Base-by-base conservation (phyloP, 2,888 invertebrate genomes). In the Agonum fuliginosum region DNA sequence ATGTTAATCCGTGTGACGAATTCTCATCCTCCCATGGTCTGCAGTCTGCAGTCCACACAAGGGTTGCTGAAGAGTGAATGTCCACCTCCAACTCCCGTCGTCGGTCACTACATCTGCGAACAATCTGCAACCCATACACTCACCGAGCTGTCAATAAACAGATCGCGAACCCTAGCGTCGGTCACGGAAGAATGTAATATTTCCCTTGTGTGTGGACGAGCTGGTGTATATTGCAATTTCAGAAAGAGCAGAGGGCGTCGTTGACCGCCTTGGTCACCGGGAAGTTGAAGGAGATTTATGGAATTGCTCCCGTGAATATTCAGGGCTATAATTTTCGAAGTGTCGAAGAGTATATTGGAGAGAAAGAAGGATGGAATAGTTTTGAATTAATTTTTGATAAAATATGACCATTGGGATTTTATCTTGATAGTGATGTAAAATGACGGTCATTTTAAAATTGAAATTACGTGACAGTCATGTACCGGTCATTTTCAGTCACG, bases 51-150 rank as follows among this genome's bases (percentile, higher is more conserved):
- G n/a, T n/a, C n/a, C n/a, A n/a, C n/a, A n/a, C n/a, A n/a, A 80
- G 78, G 78, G 79, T 70, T 79, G 78, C 75, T 46, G 30, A 43
- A 74, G 43, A 79, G 83, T 85, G 85, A 86, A 34, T 34, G 84
- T 86, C 86, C 86, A 86, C 84, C 86, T 84, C 83, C 83, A 83
- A 84, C 85, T 85, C 85, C 85, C 82, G 65, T 65, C 84, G 84
- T n/a, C 84, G 85, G 84, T 84, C 84, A 85, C 82, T 84, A 84
- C 86, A 86, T 86, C 84, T 86, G 84, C 83, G 58, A 51, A 27
- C 73, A 86, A 86, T 86, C 84, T 86, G 83, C 83, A 65, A 58
- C 41, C 74, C 62, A 74, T 74, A 67, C 41, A 67, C 58, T 62
- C 17, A 19, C 51, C 19, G 77, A 84, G 83, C 85, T 86, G 86